These are phyloP conservation scores for Champsocephalus esox DNA, from an alignment of 2,797 vertebrate genomes.

Conservation along the genomic window DNA sequence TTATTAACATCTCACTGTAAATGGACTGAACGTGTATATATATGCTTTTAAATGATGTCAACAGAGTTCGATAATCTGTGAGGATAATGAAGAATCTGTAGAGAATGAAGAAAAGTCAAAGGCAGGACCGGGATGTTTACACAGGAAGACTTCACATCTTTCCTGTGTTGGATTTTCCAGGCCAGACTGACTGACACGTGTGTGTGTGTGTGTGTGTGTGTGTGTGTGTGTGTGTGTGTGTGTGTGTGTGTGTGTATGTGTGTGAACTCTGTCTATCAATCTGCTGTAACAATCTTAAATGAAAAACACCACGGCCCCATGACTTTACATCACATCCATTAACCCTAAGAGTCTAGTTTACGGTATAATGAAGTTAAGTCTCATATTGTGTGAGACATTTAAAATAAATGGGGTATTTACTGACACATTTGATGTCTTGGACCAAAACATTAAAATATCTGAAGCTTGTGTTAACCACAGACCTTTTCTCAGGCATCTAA, in stretches of 20 bases:
- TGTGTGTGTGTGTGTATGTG: neutral
- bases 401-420: too few species aligned
- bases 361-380: too few species aligned
- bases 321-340: too few species aligned
- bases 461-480: neutral
- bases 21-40: neutral
- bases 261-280: neutral
- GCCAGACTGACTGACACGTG: conserved; percentile 22
- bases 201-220: too few species aligned
- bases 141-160: conserved; percentile 27
- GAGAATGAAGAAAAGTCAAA: conserved; percentile 10
- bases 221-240: too few species aligned
- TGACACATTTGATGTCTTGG: neutral
- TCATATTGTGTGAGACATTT: neutral
- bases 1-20: conserved; percentile 9
- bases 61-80: conserved; percentile 5
- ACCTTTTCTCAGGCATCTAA: neutral
- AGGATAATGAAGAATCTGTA: neutral
- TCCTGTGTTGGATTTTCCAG: conserved; percentile 53
- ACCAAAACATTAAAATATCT: neutral
- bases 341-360: too few species aligned
- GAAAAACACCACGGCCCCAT: too few species aligned
- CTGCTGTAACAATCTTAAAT: conserved; percentile 3
- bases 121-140: conserved; percentile 20
- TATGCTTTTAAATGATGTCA: conserved; percentile 1